Evolutionary conservation across 2,113 vertebrate genomes (phyloP), one percentile per base, ranked within the genome.

Genomic region (Seriola dumerili): DNA sequence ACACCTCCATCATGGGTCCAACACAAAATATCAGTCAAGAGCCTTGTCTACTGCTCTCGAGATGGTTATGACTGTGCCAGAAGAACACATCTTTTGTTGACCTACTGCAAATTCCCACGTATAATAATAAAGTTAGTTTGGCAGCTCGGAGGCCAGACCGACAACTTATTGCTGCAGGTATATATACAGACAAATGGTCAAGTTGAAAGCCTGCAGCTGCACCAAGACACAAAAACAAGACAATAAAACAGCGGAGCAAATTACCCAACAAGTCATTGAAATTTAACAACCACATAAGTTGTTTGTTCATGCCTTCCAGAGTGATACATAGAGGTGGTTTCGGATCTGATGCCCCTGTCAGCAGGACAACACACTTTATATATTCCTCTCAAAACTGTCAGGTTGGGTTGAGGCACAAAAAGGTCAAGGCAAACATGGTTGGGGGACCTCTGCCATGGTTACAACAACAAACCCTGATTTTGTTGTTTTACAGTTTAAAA

Each of bases 1-100:
- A 25, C 14, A 36, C 1, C 2, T 44, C 19, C 16, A 17, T 69
- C 70, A 44, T 63, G n/a, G 38, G 50, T 38, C 32, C n/a, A 59
- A 48, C 17, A 19, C 11, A 42, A 68, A 74, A 69, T 0, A 70
- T 71, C 10, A 72, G 50, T 61, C 21, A 23, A 70, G n/a, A 69
- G 32, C 34, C 4, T 58, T 19, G 19, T 55, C 36, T 54, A 8
- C 13, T 50, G 50, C 6, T 54, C 19, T 38, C 19, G 3, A 55
- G 52, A 55, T 9, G 52, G 21, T 52, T 21, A 52, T 23, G 52
- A 11, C 5, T 52, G 19, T 12, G 21, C 3, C 8, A 23, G 21
- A 23, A 55, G 50, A 55, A 55, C 8, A 10, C n/a, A 23, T 14
- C 4, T 55, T n/a, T 55, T 55, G 52, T 7, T 23, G 52, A 16